These are phyloP conservation scores for Actinia equina DNA, from an alignment of 64 coral and sea anemone genomes.

Conservation along the genomic window DNA sequence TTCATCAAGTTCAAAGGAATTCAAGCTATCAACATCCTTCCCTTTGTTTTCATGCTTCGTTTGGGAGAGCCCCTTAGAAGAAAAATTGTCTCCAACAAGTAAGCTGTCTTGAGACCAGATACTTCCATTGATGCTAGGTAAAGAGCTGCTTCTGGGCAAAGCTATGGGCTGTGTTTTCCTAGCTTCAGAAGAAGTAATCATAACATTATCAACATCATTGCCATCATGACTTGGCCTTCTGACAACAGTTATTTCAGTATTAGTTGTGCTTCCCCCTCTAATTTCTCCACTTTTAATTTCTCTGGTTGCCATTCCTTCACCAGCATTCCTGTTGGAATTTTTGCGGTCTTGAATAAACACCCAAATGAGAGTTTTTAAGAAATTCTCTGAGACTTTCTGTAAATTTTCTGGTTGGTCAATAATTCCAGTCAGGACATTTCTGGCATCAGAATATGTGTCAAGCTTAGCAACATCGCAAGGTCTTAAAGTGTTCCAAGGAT, in stretches of 20 bases:
- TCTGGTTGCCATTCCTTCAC: background rate
- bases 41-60: slow-evolving; percentile 30
- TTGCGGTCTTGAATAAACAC: slow-evolving; percentile 73
- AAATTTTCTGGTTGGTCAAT: slow-evolving; percentile 98
- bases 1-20: slow-evolving; percentile 15
- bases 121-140: slow-evolving; percentile 78
- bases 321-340: background rate
- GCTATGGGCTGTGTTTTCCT: background rate
- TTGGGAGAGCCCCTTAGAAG: background rate
- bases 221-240: background rate
- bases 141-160: slow-evolving; percentile 57
- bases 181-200: background rate
- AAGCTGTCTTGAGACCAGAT: slow-evolving; percentile 85
- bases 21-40: slow-evolving; percentile 18
- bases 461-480: slow-evolving; percentile 58
- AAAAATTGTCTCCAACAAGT: slow-evolving; percentile 11
- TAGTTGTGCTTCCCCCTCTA: background rate
- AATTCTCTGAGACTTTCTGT: slow-evolving; percentile 73
- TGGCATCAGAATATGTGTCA: slow-evolving; percentile 89
- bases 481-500: slow-evolving; percentile 50
- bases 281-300: background rate
- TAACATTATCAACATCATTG: background rate
- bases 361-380: slow-evolving; percentile 89
- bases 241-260: background rate
- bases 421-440: slow-evolving; percentile 87